phyloP scores from a whole-genome alignment of 37 sponge, comb jelly and placozoan species.

The Lycopodina hypogea region DNA sequence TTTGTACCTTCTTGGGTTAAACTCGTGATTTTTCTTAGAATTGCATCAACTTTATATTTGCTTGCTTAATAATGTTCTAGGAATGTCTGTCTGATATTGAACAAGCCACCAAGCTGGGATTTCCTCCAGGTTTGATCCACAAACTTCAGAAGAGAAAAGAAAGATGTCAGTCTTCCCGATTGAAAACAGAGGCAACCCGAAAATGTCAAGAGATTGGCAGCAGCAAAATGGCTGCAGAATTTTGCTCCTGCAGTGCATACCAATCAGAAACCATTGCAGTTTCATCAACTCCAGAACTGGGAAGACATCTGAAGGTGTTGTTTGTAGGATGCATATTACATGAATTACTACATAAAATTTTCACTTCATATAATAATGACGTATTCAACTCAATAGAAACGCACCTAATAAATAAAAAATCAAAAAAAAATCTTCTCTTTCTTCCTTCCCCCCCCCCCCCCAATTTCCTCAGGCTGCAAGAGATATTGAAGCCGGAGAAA shows the following conservation, averaged over 20 bases:
- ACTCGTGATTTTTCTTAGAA: too few species aligned
- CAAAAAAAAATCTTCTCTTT: background rate
- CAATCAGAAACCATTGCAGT: conserved; percentile 7
- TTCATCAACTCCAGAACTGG: background rate
- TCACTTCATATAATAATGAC: too few species aligned
- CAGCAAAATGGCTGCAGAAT: background rate
- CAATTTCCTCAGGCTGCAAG: conserved; percentile 20
- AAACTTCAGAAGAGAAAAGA: conserved; percentile 26
- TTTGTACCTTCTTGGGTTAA: background rate
- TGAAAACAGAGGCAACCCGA: background rate
- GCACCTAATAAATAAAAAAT: background rate
- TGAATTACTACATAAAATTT: too few species aligned
- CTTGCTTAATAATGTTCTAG: too few species aligned
- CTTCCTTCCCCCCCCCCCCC: too few species aligned
- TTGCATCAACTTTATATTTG: too few species aligned
- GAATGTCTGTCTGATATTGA: conserved; percentile 42
- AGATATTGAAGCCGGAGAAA: conserved; percentile 20
- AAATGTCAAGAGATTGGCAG: background rate
- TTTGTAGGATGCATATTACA: too few species aligned
- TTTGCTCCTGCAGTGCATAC: conserved; percentile 1
- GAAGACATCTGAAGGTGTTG: conserved; percentile 23
- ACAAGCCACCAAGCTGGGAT: conserved; percentile 7
- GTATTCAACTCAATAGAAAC: background rate
- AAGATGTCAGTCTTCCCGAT: background rate
- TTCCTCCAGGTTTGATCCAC: background rate